Evolutionary conservation across 2,113 vertebrate genomes (phyloP), one percentile per base, ranked within the genome.

Genomic region (Pithys albifrons): DNA sequence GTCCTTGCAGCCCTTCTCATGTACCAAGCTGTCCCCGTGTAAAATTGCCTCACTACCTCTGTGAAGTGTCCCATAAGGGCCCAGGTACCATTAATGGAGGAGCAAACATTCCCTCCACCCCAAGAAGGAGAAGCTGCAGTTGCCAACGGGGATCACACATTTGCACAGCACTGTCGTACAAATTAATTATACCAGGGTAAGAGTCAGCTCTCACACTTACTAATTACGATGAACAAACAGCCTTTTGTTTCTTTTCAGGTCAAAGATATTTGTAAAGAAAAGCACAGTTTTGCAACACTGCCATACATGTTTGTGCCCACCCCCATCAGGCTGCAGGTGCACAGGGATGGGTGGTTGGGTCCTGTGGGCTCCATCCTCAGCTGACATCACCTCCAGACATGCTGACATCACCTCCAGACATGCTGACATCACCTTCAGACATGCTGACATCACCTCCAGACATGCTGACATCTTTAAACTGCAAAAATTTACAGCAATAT

Each of bases 241-340:
- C 4, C 15, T 66, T 41, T 29, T 43, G 39, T 70, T 55, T 48
- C 65, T 78, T 76, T 55, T 20, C 51, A 51, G 84, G 54, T 20
- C 64, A 72, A 59, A 88, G 37, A 28, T 18, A 37, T 27, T 61
- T 61, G 58, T 57, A n/a, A 23, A 18, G 52, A n/a, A 46, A 54
- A 54, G 24, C 1, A 18, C 13, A 7, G 33, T 10, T 85, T 55
- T 79, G 78, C 43, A 24, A 64, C 45, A 62, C 39, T 66, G 45
- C 33, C 49, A 1, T 5, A 18, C 2, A 2, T 1, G 4, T 12
- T 49, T 29, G 19, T 6, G 33, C 9, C 12, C 66, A 1, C 46
- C 22, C 41, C 7, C 17, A 8, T 9, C 57, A 8, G 1, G 1
- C 15, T n/a, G 35, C 2, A 39, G 58, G 19, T 17, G 24, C 59